Base-by-base conservation (phyloP, 2,888 invertebrate species). In the Eustalomyia histrio region DNA sequence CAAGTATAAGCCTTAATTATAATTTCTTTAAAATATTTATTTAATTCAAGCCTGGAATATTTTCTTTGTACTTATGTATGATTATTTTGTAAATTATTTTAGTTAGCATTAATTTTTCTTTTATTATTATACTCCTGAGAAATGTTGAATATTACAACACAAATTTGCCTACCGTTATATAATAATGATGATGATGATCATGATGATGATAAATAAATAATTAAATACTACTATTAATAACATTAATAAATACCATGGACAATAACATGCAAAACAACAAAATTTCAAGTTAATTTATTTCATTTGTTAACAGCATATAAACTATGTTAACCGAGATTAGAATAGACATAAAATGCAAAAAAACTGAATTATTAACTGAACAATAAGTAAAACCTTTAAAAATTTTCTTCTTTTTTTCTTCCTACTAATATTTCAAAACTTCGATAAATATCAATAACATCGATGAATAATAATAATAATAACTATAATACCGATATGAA, bases 91-190 rank as follows among this genome's bases (percentile, higher is more conserved):
- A 64, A 63, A 63, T 24, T 50, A 61, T 29, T 64, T 64, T 14
- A 64, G 16, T 64, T 64, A 17, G 39, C 39, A 33, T 18, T 53
- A 65, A 53, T 17, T 50, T 33, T 52, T 33, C 33, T 29, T 57
- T 16, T 29, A 33, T 33, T 29, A 7, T 57, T 29, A 55, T 7
- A 21, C 14, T 55, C 2, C 12, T n/a, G 53, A 65, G 18, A 53
- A 53, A 65, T 35, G 53, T 65, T 65, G 14, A 65, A 65, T 10
- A 33, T 47, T 47, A 53, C 52, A 53, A 65, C 52, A 53, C 16
- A 65, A 35, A 53, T 21, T n/a, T 65, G 65, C 65, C 65, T 65
- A 65, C 65, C 52, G 65, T 52, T 33, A 64, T 14, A 33, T 64
- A 29, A 63, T n/a, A 47, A 47, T 47, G 6, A 64, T 52, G 33